Base-by-base conservation (phyloP, 2,797 vertebrate species). In the Spondyliosoma cantharus region DNA sequence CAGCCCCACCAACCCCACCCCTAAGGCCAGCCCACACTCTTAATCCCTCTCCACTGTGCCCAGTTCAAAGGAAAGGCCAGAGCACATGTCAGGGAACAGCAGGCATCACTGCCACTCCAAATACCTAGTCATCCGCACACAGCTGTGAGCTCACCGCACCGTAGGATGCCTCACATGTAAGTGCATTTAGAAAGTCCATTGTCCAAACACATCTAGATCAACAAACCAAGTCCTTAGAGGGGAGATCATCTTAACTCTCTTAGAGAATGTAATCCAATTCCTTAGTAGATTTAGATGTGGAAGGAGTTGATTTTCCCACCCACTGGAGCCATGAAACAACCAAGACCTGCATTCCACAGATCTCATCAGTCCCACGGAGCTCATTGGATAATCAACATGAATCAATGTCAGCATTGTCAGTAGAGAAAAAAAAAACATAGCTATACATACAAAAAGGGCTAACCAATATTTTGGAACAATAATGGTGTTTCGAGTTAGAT, bases 131-230 rank as follows among this genome's bases (percentile, higher is more conserved):
- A 93, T 90, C 91, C 83, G 84, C 82, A 86, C 89, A 84, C 84
- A 85, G 80, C 88, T 78, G 81, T 81, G 84, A 85, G 89, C 89
- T 89, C 73, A 81, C 84, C 5, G 29, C 92, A 11, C 91, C 7
- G 64, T 88, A 53, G 89, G 90, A 80, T 11, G 11, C 81, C 74
- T 86, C 66, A 76, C 83, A 90, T 89, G 88, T 78, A 90, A 90
- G 85, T 84, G 85, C 84, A 71, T 87, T 91, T 86, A 85, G 83
- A 91, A 82, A 91, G 82, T 54, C 71, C 73, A 65, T 87, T 93
- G 91, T 93, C 92, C 84, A 90, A 92, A 85, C 87, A 86, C 76
- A 90, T 94, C 82, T 89, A 87, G 58, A 91, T 93, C 91, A 92
- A 91, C 89, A 84, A 86, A 66, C 62, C 58, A 22, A 71, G 61